Evolutionary conservation across 2,888 invertebrate genomes (phyloP), one percentile per base, ranked within the genome.

Genomic region (Antheraea yamamai): DNA sequence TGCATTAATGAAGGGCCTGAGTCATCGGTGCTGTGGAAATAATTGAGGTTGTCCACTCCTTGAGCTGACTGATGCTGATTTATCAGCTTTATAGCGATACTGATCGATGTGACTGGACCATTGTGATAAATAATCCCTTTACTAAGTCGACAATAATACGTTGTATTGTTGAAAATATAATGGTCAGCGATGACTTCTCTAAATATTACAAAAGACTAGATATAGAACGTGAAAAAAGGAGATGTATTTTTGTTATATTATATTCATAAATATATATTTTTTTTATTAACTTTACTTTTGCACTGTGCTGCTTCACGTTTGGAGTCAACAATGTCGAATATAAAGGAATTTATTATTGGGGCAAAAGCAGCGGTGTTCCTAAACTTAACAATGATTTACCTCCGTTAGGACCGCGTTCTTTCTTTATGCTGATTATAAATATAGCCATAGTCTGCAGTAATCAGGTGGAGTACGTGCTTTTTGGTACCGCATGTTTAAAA

Each of bases 1-100:
- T 79, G 85, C 83, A 61, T 61, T 61, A 61, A 61, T 61, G 85
- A 82, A 84, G 79, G 80, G 80, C 77, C 82, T 94, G 91, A 93
- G 88, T 92, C 93, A 92, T 83, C 80, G 84, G 78, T 77, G 82
- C 80, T 78, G 80, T 81, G 84, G 84, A 85, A 87, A 87, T 86
- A 85, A 61, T 87, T 90, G 89, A 92, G 91, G 91, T 83, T 92
- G 91, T 90, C 91, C 91, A 92, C 92, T 92, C 86, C 87, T 84
- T 86, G 87, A 86, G 84, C 85, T 86, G 88, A 61, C 61, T 61
- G 61, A 61, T 61, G 61, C 61, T 23, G 61, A 61, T 61, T 61
- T 93, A 94, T 93, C 83, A 87, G 84, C 85, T 86, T 83, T 85
- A 89, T 87, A 88, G 88, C 88, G 85, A 88, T 88, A 82, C 87